Evolutionary conservation across 2,113 vertebrate species (phyloP), one percentile per base, ranked within the genome.

Genomic region (Tetrax tetrax): DNA sequence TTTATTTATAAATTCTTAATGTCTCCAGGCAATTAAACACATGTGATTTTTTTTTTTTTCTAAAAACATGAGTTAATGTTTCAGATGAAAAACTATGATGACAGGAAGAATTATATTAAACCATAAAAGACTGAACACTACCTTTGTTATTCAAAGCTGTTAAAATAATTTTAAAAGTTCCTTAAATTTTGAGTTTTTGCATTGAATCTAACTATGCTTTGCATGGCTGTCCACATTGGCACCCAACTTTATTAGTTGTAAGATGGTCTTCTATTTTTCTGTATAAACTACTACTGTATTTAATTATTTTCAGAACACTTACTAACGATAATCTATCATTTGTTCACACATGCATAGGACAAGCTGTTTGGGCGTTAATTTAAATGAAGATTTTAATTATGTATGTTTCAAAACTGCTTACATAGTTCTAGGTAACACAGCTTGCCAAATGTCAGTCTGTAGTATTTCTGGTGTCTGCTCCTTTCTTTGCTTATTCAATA

Each of bases 1-100:
- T 63, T 93, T 94, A 90, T 87, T 98, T 81, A 98, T 60, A 97
- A 71, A 96, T 78, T 95, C 70, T 95, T 97, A 95, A 92, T 69
- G 60, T 72, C 80, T 68, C 72, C 87, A 84, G 77, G 38, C 50
- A 97, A 86, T 80, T 82, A 95, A 91, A 92, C n/a, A 94, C 54
- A 60, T 66, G 53, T 69, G 31, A 7, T 11, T 48, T 61, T 66
- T 69, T 61, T 66, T 69, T 85, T n/a, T 33, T 86, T 43, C 41
- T 43, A 43, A 95, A 88, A 85, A 81, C 27, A 57, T 94, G 31
- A 80, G 5, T 47, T 89, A 60, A 94, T 82, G 27, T 77, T 56
- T 61, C 63, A 68, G 65, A 83, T 71, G 79, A 94, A 95, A 74
- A 56, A 70, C 22, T 77, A 63, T 10, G 48, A 83, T 90, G 59